Conservation (phyloP, 2,113 vertebrate species). For the Cinclus cinclus region DNA sequence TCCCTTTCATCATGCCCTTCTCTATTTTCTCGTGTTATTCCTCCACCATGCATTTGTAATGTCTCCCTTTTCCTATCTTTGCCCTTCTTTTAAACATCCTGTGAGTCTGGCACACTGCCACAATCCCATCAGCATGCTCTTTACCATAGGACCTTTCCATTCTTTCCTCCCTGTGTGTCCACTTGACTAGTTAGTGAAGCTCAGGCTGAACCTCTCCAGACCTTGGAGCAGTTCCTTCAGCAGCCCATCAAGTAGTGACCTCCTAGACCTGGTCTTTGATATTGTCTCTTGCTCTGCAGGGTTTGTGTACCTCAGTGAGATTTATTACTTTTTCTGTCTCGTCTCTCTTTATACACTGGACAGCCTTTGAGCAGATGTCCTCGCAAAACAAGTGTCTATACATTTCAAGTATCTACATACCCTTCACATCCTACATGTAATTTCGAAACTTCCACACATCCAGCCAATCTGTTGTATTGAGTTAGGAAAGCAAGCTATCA, state of each 20-base stretch:
- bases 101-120: background rate
- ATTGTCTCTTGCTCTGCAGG: background rate
- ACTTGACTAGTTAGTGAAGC: background rate
- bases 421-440: background rate
- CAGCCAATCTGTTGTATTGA: background rate
- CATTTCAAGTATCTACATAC: background rate
- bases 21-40: background rate
- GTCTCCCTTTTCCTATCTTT: background rate
- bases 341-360: background rate
- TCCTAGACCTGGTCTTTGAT: background rate
- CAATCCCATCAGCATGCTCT: background rate
- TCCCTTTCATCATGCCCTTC: background rate
- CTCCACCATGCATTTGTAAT: background rate
- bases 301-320: accelerated
- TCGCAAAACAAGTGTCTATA: background rate
- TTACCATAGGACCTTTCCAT: background rate
- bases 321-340: background rate
- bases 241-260: background rate
- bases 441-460: background rate
- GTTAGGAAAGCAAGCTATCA: background rate
- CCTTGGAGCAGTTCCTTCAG: background rate
- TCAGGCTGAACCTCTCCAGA: background rate
- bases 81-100: background rate
- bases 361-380: background rate
- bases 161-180: background rate